These are phyloP conservation scores for Osmerus mordax DNA, from an alignment of 2,113 vertebrate genomes.

Conservation along the genomic window DNA sequence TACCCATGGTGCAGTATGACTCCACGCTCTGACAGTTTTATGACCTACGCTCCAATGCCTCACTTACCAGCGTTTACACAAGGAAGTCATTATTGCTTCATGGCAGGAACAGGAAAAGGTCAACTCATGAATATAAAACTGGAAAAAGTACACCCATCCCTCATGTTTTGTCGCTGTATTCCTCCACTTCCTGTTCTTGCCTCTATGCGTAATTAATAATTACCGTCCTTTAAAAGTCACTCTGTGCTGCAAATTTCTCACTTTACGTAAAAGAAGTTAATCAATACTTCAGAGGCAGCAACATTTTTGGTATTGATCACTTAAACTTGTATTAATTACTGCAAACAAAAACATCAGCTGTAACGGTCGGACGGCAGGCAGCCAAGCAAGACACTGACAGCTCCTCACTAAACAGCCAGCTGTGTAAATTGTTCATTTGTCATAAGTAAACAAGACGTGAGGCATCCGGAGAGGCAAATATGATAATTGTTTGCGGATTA, in stretches of 20 bases:
- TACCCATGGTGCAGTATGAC: conserved; percentile 14
- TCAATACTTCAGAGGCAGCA: too few relatives aligned
- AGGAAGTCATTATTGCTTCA: conserved; percentile 52
- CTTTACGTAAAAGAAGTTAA: too few relatives aligned
- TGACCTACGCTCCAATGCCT: conserved; percentile 36
- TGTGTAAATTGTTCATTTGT: conserved; percentile 72
- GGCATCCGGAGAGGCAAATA: conserved; percentile 68
- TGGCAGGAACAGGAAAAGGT: conserved; percentile 35
- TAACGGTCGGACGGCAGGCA: conserved; percentile 44
- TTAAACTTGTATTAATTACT: too few relatives aligned
- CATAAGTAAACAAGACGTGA: conserved; percentile 68
- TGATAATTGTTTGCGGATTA: conserved; percentile 75
- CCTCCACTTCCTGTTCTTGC: background rate
- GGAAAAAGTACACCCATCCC: conserved; percentile 6
- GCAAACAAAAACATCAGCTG: conserved; percentile 27
- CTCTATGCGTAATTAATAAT: conserved; percentile 6
- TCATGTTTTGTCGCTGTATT: background rate
- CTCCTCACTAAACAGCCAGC: conserved; percentile 61
- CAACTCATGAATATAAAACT: conserved; percentile 43
- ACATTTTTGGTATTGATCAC: too few relatives aligned
- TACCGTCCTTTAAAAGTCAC: too few relatives aligned
- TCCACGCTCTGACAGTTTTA: conserved; percentile 39
- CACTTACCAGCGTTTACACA: conserved; percentile 51
- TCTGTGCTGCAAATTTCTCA: too few relatives aligned
- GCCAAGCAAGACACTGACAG: conserved; percentile 48